Evolutionary conservation across 2,888 invertebrate genomes (phyloP), one percentile per base, ranked within the genome.

Genomic region (Drosophila yooni): DNA sequence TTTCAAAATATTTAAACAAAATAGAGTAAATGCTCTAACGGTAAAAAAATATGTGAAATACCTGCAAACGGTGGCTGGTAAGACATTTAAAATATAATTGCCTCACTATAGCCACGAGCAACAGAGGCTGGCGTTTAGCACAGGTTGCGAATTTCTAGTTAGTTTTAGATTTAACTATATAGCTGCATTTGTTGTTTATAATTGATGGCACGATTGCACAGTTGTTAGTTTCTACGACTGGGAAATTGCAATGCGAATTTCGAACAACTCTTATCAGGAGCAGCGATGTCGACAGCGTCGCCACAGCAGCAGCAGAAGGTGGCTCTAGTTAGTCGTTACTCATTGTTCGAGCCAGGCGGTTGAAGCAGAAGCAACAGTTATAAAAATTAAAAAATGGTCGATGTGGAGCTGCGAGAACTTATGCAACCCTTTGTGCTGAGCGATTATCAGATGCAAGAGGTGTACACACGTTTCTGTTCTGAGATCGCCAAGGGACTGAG

Each of bases 401-500:
- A 91, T 79, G 79, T 76, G 43, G 76, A 82, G 51, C 67, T 91
- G 50, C 84, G 88, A 65, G 82, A 88, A 57, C 88, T 92, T 60
- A 89, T 92, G 81, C 89, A 96, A 93, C 95, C 97, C 83, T 94
- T 98, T 88, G 94, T 96, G 77, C 94, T 98, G 73, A 95, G 95
- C 76, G 96, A 97, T 91, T 96, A 96, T 79, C 96, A 96, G 91
- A 94, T 97, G 72, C 94, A 94, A 87, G 95, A 96, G 93, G 95
- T 98, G 67, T 96, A 96, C 95, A 94, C 94, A 76, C 94, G 95
- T 76, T 95, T 99, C 81, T 94, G 95, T 75, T 94, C 95, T 50
- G 97, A 97, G 91, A 95, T 99, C 76, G 93, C 96, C 46, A 95
- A 95, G 87, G 99, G 99, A 2, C 94, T 99, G 48, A 94, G 95